Percentiles rank a stretch among this genome's conserved stretches.
Evolutionary conservation across 2,113 vertebrate genomes (phyloP).

Genomic region (Calypte anna): DNA sequence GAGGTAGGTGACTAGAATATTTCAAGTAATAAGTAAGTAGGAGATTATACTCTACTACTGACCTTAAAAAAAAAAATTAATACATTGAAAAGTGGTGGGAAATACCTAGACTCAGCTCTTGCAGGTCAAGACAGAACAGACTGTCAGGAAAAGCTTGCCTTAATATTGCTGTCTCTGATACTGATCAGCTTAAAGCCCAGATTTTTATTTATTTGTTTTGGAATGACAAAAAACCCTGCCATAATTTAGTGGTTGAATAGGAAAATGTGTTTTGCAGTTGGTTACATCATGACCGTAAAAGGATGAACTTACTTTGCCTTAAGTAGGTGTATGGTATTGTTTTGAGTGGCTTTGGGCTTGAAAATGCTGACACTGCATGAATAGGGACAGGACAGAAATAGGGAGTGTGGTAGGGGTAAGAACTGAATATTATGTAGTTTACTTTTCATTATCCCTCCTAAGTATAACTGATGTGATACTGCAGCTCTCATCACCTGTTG

Average conservation of each 20-base stretch:
- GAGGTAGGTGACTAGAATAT: neutral
- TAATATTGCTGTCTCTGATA: neutral
- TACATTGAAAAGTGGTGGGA: neutral
- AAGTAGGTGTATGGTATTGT: neutral
- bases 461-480: neutral
- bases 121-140: neutral
- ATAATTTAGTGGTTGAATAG: neutral
- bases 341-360: neutral
- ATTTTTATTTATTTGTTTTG: neutral
- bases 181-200: neutral
- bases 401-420: neutral
- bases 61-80: neutral
- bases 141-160: neutral
- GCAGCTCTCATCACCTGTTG: neutral
- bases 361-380: neutral
- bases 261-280: neutral
- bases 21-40: neutral
- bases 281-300: neutral
- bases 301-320: neutral
- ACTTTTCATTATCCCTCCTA: neutral
- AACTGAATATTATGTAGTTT: neutral
- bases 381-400: neutral
- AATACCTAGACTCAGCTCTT: neutral
- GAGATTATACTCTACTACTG: neutral
- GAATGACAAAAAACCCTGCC: neutral